Conservation (phyloP, 2,888 invertebrate species). For the Alentia gelatinosa region DNA sequence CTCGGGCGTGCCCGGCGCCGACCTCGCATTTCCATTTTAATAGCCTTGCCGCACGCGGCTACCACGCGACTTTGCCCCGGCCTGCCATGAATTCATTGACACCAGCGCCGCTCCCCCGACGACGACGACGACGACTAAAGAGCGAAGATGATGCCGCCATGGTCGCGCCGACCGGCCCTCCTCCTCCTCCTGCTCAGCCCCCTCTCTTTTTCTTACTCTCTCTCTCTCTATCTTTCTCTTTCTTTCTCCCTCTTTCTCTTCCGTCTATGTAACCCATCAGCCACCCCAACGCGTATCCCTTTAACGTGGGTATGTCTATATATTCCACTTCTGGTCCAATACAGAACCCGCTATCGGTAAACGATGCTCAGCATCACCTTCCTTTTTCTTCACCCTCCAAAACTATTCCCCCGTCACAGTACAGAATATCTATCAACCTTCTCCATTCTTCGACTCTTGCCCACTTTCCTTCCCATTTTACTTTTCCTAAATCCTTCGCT, state of each 20-base stretch:
- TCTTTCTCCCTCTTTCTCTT: background rate
- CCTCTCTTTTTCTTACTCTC: too few relatives aligned
- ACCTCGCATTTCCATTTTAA: conserved; percentile 51
- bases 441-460: too few relatives aligned
- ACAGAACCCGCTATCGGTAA: background rate
- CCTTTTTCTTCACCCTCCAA: background rate
- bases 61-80: background rate
- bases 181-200: background rate
- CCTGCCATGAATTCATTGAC: conserved; percentile 52
- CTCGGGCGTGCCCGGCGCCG: background rate
- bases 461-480: too few relatives aligned
- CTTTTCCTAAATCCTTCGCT: too few relatives aligned
- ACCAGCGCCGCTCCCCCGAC: conserved; percentile 19
- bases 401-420: background rate
- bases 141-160: too few relatives aligned
- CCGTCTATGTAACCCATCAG: background rate
- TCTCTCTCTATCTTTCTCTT: background rate
- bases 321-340: too few relatives aligned
- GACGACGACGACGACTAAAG: background rate
- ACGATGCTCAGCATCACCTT: background rate
- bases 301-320: too few relatives aligned
- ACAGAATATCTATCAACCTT: too few relatives aligned
- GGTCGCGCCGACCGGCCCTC: background rate
- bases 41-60: conserved; percentile 22
- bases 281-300: background rate